Conservation (phyloP, 2,113 vertebrate species). For the Leucopternis melanops region DNA sequence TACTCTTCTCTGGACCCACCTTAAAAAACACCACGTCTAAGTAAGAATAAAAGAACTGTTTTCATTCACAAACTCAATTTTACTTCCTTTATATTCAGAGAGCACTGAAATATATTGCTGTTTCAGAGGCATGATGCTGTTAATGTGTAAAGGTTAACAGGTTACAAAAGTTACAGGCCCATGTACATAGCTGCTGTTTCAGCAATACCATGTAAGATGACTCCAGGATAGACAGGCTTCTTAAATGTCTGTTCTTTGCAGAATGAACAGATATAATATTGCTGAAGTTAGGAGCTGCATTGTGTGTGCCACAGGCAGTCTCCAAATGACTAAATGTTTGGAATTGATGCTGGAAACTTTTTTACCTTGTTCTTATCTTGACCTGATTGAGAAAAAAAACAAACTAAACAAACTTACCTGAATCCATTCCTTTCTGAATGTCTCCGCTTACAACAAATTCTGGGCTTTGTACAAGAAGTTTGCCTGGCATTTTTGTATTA, state of each 20-base stretch:
- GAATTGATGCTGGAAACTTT: not conserved
- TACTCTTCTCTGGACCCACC: not conserved
- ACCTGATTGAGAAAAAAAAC: not conserved
- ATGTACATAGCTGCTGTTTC: not conserved
- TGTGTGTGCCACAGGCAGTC: not conserved
- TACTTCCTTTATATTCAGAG: not conserved
- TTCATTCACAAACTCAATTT: not conserved
- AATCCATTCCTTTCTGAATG: not conserved
- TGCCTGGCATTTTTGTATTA: not conserved
- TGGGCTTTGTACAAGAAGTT: not conserved
- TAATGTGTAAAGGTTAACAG: not conserved
- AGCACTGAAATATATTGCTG: not conserved
- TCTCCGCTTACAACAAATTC: not conserved
- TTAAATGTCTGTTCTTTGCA: not conserved
- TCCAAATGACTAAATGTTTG: not conserved
- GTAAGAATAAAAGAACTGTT: not conserved
- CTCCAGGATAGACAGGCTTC: not conserved
- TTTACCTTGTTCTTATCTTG: not conserved
- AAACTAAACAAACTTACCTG: not conserved
- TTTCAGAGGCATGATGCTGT: not conserved
- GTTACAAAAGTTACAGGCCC: not conserved
- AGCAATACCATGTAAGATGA: not conserved
- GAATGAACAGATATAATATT: too few relatives aligned
- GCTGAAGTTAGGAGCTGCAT: not conserved
- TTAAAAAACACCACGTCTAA: not conserved